Evolutionary conservation across 2,113 vertebrate species (phyloP).

Genomic region (Stigmatopora nigra): DNA sequence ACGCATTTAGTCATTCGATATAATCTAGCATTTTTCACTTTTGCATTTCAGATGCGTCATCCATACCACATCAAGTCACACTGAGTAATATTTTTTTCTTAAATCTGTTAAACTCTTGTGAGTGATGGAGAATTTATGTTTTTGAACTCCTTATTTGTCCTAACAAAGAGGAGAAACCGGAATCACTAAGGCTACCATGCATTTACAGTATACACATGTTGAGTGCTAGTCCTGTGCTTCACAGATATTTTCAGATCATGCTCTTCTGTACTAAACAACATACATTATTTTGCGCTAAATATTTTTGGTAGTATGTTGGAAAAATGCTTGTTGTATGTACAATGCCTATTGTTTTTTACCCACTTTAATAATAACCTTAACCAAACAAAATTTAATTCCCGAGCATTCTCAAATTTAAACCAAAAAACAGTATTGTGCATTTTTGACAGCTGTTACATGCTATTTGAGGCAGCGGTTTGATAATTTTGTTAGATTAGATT

Average conservation of each 20-base stretch:
- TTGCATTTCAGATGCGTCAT: constrained; percentile 14
- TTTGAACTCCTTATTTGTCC: constrained; percentile 50
- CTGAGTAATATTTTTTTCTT: constrained; percentile 15
- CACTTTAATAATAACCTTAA: too few relatives aligned
- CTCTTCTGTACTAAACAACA: neutral
- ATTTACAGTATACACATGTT: constrained; percentile 24
- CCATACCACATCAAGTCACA: constrained; percentile 1
- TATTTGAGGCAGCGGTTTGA: neutral
- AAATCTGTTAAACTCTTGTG: constrained; percentile 15
- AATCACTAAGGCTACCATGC: constrained; percentile 46
- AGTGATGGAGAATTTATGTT: constrained; percentile 42
- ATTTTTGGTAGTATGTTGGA: neutral
- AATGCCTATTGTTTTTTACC: neutral
- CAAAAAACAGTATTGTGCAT: neutral
- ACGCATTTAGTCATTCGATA: neutral
- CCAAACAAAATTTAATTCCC: too few relatives aligned
- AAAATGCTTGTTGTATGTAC: neutral
- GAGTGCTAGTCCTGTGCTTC: constrained; percentile 13
- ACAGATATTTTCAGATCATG: constrained; percentile 21
- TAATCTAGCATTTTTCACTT: constrained; percentile 16
- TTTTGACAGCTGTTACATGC: neutral
- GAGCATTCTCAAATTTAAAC: too few relatives aligned
- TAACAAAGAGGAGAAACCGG: constrained; percentile 37
- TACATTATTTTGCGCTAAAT: neutral
- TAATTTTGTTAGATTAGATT: neutral